Evolutionary conservation across 2,113 vertebrate species (phyloP).

Genomic region (Pseudois nayaur): DNA sequence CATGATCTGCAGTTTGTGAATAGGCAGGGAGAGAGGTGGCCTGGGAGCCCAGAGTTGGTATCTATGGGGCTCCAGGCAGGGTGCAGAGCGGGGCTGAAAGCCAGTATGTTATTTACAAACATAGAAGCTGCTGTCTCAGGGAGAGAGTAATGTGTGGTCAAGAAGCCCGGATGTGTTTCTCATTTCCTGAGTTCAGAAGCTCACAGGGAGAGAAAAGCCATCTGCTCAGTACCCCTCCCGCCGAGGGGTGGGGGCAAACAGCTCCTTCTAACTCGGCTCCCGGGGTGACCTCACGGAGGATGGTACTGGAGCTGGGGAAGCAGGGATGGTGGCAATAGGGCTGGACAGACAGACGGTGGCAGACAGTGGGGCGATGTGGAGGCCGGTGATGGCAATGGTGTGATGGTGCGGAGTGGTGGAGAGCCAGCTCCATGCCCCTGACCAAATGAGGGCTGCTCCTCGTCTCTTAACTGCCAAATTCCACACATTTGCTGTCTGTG

Average conservation of each 20-base stretch:
- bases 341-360: not conserved
- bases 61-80: not conserved
- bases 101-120: not conserved
- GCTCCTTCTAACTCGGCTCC: not conserved
- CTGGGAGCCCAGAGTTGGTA: not conserved
- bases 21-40: not conserved
- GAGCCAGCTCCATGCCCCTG: not conserved
- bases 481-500: conserved; percentile 14
- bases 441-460: not conserved
- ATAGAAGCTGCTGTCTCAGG: not conserved
- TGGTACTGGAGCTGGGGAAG: not conserved
- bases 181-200: conserved; percentile 25
- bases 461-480: conserved; percentile 28
- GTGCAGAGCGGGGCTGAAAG: not conserved
- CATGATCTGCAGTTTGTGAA: not conserved
- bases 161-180: not conserved
- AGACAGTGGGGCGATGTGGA: not conserved
- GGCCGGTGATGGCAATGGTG: not conserved
- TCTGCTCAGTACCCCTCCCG: not conserved
- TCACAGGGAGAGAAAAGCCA: not conserved
- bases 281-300: not conserved
- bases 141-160: not conserved
- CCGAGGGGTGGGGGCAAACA: not conserved
- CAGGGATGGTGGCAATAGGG: not conserved
- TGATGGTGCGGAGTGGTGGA: not conserved